These are phyloP conservation scores for Atethmia centrago DNA, from an alignment of 2,888 invertebrate genomes.

Conservation along the genomic window DNA sequence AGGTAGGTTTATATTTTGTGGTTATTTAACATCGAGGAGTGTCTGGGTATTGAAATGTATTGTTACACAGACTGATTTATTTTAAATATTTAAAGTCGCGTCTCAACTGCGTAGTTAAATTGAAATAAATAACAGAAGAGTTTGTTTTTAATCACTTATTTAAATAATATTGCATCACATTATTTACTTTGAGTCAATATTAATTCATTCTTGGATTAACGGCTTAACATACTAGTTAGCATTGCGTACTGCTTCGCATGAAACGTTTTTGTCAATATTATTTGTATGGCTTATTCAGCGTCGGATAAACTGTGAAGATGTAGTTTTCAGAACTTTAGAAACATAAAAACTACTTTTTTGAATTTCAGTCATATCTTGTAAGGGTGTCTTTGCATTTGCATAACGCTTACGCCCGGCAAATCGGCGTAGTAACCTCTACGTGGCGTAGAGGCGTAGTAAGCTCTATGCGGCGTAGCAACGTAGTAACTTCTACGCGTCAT, in stretches of 20 bases:
- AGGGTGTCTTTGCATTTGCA: too few species aligned
- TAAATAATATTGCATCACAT: conserved; percentile 3
- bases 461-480: not conserved
- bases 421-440: not conserved
- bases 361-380: too few species aligned
- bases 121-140: not conserved
- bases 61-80: not conserved
- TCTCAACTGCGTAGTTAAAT: not conserved
- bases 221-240: too few species aligned
- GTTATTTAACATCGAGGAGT: too few species aligned
- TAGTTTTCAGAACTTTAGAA: too few species aligned
- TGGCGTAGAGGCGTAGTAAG: not conserved
- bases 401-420: not conserved
- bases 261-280: not conserved
- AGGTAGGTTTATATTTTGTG: too few species aligned
- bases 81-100: not conserved
- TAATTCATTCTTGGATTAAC: not conserved
- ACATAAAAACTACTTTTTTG: too few species aligned
- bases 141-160: conserved; percentile 9
- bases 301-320: too few species aligned
- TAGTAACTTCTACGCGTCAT: too few species aligned
- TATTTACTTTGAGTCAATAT: conserved; percentile 6
- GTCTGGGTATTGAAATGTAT: too few species aligned
- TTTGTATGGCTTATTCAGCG: too few species aligned
- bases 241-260: not conserved